Conservation (phyloP, 2,113 vertebrate species). For the Pygoscelis antarcticus region DNA sequence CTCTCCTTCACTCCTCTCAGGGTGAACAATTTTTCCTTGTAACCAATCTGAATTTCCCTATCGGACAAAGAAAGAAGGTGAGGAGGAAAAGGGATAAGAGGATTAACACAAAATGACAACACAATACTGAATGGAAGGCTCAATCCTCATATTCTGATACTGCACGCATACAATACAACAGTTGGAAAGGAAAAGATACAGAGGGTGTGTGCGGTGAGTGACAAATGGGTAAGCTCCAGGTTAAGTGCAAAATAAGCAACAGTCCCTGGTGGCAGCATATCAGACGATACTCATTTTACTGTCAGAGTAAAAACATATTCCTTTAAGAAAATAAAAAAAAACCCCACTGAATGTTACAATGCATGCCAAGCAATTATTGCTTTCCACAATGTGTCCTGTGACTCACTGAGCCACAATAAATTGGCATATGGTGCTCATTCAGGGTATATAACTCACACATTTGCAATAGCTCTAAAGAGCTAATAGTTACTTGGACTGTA, state of each 20-base stretch:
- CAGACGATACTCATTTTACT: not conserved
- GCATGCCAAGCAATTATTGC: slow-evolving; percentile 30
- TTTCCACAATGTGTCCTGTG: slow-evolving; percentile 7
- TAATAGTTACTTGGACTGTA: slow-evolving; percentile 13
- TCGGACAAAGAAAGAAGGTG: not conserved
- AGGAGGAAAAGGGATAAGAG: not conserved
- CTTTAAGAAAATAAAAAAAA: slow-evolving; percentile 23
- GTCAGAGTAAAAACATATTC: slow-evolving; percentile 9
- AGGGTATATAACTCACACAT: slow-evolving; percentile 27
- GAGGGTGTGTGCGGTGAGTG: not conserved
- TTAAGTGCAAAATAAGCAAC: slow-evolving; percentile 20
- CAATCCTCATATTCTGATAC: not conserved
- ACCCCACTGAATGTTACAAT: not conserved
- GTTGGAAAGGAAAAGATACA: not conserved
- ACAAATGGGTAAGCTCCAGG: not conserved
- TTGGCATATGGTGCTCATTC: slow-evolving; percentile 34
- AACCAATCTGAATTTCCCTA: not conserved
- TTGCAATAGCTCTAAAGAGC: not conserved
- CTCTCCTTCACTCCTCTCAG: not conserved
- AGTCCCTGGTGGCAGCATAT: not conserved
- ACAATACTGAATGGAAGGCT: not conserved
- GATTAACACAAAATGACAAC: not conserved
- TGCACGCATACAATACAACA: not conserved
- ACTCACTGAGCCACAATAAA: slow-evolving; percentile 40
- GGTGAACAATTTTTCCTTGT: not conserved